Evolutionary conservation across 2,888 invertebrate genomes (phyloP).

Genomic region (Cosmorhoe ocellata): DNA sequence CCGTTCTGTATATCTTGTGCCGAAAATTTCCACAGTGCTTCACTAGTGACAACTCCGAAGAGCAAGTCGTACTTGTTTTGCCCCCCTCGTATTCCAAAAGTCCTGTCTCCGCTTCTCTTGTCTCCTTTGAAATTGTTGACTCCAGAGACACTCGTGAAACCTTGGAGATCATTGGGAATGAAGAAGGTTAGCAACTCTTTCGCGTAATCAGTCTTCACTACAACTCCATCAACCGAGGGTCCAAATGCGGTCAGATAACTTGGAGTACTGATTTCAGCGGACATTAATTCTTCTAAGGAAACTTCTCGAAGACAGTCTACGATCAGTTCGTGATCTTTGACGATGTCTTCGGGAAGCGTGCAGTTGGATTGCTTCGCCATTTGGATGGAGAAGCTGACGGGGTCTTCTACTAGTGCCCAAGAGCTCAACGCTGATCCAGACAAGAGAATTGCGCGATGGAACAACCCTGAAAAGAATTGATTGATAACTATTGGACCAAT

Average conservation of each 20-base stretch:
- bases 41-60: slow-evolving; percentile 95
- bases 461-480: slow-evolving; percentile 85
- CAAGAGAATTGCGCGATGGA: slow-evolving; percentile 92
- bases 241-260: slow-evolving; percentile 94
- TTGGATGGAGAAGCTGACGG: slow-evolving; percentile 91
- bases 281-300: slow-evolving; percentile 87
- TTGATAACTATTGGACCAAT: not conserved
- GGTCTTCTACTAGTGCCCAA: slow-evolving; percentile 95
- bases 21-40: slow-evolving; percentile 95
- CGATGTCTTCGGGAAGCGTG: slow-evolving; percentile 90
- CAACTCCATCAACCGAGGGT: slow-evolving; percentile 96
- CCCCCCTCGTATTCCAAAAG: slow-evolving; percentile 79
- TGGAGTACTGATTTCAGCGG: slow-evolving; percentile 89
- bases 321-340: slow-evolving; percentile 91
- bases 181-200: slow-evolving; percentile 89
- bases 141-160: slow-evolving; percentile 83
- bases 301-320: slow-evolving; percentile 92
- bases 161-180: slow-evolving; percentile 85
- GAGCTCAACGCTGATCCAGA: slow-evolving; percentile 94
- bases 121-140: slow-evolving; percentile 83
- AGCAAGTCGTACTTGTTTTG: slow-evolving; percentile 91
- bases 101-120: slow-evolving; percentile 84
- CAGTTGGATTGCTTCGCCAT: slow-evolving; percentile 92
- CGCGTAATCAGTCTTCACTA: slow-evolving; percentile 94
- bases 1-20: slow-evolving; percentile 92